Base-by-base conservation (phyloP, 2,113 vertebrate genomes). In the Syngnathus floridae region DNA sequence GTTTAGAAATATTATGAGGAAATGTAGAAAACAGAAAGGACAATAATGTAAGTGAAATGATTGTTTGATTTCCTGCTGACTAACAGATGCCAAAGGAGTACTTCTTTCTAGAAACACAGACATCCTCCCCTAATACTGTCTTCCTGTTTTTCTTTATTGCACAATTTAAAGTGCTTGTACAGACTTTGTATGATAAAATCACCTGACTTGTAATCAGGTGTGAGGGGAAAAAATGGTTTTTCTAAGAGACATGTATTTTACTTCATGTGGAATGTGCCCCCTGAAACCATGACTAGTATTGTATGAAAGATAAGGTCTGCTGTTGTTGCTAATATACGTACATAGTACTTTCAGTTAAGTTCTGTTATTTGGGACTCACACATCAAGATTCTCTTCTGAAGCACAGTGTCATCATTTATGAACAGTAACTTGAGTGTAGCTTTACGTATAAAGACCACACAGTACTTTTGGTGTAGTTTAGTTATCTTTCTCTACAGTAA, bases 121-220 rank as follows among this genome's bases (percentile, higher is more conserved):
- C 63, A 37, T 37, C 11, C 19, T 31, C n/a, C 38, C 38, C 5
- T 14, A 6, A 6, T 22, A 41, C 21, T 61, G 38, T 13, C 38
- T 49, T 69, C 56, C 46, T 59, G 31, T 21, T 71, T 55, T 52
- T 45, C 21, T n/a, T 38, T 45, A 19, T 79, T 77, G 58, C 75
- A 80, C 64, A 74, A 56, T 76, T 71, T 78, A 58, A 66, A 74
- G 57, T 64, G 51, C 54, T 69, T 84, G 78, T 84, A 74, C 65
- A 81, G 74, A 73, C 59, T 75, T 73, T 79, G 80, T 79, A 74
- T 82, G 60, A 74, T 77, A 75, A 46, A 63, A 36, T 36, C 49
- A 67, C 59, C 41, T 51, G 57, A 64, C 59, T 74, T 41, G 37
- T 74, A 40, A 65, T 31, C 16, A 72, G 8, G 49, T 72, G 35